A percentile compares a stretch with the other conserved stretches of the same genome.
Conservation (phyloP, 2,797 vertebrate species). For the Tapirus indicus region DNA sequence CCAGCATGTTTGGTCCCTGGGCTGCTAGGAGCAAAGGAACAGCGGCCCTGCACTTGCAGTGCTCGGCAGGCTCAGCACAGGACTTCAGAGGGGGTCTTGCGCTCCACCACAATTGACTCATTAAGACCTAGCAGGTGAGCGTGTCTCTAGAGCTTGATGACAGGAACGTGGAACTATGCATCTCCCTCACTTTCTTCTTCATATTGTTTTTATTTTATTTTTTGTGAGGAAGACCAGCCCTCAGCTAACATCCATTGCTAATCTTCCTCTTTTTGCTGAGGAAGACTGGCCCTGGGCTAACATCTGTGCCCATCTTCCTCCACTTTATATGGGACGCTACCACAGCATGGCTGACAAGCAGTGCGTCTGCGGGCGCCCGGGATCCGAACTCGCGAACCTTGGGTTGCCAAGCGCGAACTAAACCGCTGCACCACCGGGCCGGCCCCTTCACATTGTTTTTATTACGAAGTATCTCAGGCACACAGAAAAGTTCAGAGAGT, state of each 20-base stretch:
- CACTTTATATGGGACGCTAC: too few relatives aligned
- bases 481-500: background rate
- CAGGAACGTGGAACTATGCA: background rate
- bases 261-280: too few relatives aligned
- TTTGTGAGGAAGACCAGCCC: too few relatives aligned
- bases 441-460: background rate
- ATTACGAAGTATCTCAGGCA: background rate
- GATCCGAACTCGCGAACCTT: too few relatives aligned
- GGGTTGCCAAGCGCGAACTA: too few relatives aligned
- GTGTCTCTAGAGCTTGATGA: background rate
- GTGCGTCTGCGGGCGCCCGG: too few relatives aligned
- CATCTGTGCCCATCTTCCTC: too few relatives aligned
- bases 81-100: background rate
- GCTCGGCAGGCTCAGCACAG: rapidly evolving
- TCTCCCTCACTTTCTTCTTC: background rate
- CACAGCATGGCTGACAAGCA: too few relatives aligned
- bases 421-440: too few relatives aligned
- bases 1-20: background rate
- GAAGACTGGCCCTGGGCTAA: too few relatives aligned
- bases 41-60: background rate
- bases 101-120: background rate
- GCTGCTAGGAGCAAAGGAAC: background rate
- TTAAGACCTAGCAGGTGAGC: background rate
- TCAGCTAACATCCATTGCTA: too few relatives aligned
- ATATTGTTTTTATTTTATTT: background rate